Evolutionary conservation across 2,888 invertebrate genomes (phyloP), one percentile per base, ranked within the genome.

Genomic region (Vesta saturnalis): DNA sequence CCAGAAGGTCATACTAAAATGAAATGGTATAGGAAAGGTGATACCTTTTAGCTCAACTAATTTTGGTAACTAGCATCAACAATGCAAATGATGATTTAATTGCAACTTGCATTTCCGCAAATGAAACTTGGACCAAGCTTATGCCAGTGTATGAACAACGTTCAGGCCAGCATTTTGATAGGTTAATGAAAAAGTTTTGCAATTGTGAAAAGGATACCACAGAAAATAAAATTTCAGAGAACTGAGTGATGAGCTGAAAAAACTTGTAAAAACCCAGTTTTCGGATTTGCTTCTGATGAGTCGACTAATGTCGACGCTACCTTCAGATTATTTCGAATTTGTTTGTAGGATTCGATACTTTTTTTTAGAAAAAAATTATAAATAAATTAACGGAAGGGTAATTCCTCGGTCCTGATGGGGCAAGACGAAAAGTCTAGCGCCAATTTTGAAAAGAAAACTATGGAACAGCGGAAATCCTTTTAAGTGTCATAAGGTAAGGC

Each of bases 151-250:
- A 54, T 21, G 21, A 54, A 54, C 54, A 54, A 18, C 16, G 22
- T 22, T 12, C 4, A 5, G 47, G 49, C 10, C 16, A 49, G 16
- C 5, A 15, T 30, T 5, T 30, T 10, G 49, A 5, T 46, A 46
- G 46, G 46, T 19, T 49, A 19, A 49, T 49, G 49, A 15, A 49
- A 15, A n/a, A 15, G 16, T 16, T 19, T n/a, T 16, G 2, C 6
- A 54, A 19, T 21, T 19, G 49, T 19, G 54, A 54, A 18, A 74
- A 18, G 54, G 12, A 18, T 22, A 4, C 23, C 22, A 49, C 54
- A 10, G 54, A 54, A 14, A 14, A 54, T 18, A 54, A 23, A 54
- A 54, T 23, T 54, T 54, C 18, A 19, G 23, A 15, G 16, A 49
- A 49, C 4, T 54, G 19, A 54, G 19, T 14, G 3, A 19, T 5